phyloP scores from a whole-genome alignment of 2,888 invertebrate genomes.

The Leptopilina myrica region DNA sequence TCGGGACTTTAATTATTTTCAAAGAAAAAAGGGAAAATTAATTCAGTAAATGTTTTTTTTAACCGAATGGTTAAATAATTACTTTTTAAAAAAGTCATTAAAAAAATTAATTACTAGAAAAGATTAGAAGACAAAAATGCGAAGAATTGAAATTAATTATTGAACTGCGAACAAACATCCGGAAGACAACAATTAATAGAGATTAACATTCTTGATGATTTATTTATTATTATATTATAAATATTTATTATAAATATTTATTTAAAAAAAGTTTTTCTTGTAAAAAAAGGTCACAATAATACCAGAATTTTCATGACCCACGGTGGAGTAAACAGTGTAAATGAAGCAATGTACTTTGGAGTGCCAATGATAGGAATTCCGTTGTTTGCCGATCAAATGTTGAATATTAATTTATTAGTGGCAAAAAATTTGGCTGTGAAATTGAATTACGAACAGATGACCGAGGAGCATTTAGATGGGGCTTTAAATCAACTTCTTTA shows the following conservation, averaged over 20 bases:
- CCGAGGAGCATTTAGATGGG: slow-evolving; percentile 55
- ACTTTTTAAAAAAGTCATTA: too few species aligned
- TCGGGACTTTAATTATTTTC: too few species aligned
- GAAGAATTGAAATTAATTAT: too few species aligned
- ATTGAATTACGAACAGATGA: slow-evolving; percentile 58
- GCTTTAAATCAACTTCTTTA: slow-evolving; percentile 62
- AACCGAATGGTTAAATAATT: too few species aligned
- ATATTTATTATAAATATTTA: too few species aligned
- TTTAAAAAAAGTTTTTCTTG: neutral
- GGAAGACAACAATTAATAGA: neutral
- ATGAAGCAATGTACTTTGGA: slow-evolving; percentile 62
- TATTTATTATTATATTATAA: too few species aligned
- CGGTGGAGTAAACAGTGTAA: slow-evolving; percentile 62
- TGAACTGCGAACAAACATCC: too few species aligned
- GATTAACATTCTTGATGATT: neutral
- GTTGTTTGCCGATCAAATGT: slow-evolving; percentile 61
- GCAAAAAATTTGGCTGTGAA: slow-evolving; percentile 46
- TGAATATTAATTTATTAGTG: slow-evolving; percentile 61
- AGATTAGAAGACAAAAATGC: too few species aligned
- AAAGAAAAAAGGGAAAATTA: too few species aligned
- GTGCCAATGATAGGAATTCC: slow-evolving; percentile 65
- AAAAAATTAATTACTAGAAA: too few species aligned
- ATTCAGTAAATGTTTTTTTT: slow-evolving; percentile 27
- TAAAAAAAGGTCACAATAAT: slow-evolving; percentile 52
- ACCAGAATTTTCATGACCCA: slow-evolving; percentile 69